Percentiles rank a stretch among this genome's conserved stretches.
Evolutionary conservation across 2,113 vertebrate genomes (phyloP).

Genomic region (Protobothrops flavoviridis): DNA sequence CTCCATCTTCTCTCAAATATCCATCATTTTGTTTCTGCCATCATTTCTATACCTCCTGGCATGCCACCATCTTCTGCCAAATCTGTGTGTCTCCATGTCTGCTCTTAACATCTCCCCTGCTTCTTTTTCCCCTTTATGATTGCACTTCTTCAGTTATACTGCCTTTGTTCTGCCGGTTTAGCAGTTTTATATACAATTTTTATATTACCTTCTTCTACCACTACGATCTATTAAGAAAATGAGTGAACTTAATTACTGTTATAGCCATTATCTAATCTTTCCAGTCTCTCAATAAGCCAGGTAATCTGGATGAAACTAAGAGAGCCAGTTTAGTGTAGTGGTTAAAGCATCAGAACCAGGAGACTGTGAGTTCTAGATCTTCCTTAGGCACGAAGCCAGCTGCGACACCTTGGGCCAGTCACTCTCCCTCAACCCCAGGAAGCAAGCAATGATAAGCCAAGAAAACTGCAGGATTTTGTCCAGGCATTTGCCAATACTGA

Average conservation of each 20-base stretch:
- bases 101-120: not conserved
- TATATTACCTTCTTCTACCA: not conserved
- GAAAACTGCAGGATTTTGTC: not conserved
- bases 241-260: not conserved
- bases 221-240: not conserved
- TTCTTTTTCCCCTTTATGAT: not conserved
- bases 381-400: not conserved
- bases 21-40: conserved; percentile 11
- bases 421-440: not conserved
- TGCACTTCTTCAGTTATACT: not conserved
- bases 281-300: not conserved
- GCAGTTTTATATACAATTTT: not conserved
- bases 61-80: conserved; percentile 2
- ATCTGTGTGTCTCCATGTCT: conserved; percentile 1
- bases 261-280: not conserved
- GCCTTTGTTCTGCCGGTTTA: not conserved
- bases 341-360: not conserved
- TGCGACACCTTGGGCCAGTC: not conserved
- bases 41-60: not conserved
- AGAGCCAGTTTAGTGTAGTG: not conserved
- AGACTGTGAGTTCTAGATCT: not conserved
- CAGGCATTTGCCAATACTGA: not conserved
- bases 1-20: conserved; percentile 19
- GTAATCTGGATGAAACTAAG: not conserved
- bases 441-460: not conserved